Evolutionary conservation across 2,797 vertebrate genomes (phyloP), one percentile per base, ranked within the genome.

Genomic region (Austrolebias charrua): DNA sequence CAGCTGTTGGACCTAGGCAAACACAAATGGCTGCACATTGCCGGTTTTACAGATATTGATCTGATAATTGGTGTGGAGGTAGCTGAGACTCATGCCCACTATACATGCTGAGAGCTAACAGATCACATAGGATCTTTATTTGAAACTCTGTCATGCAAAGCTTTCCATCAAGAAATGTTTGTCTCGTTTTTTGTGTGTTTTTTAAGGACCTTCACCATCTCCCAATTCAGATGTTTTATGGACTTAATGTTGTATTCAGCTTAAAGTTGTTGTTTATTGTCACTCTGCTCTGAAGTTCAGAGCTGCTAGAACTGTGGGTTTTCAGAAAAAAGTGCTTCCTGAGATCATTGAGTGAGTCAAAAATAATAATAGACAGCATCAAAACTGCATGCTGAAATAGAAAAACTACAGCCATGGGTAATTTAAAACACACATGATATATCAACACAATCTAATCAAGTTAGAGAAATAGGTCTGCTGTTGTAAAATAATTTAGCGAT

Each of bases 251-350:
- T 19, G 10, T 31, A 31, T 57, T 45, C 29, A 31, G 3, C 15
- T 11, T 24, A 6, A 57, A 57, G 24, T 6, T 10, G 8, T 46
- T 33, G 18, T 12, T 28, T 16, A 4, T 44, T 28, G 14, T 57
- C 16, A 14, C 4, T 57, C 42, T 56, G 20, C 11, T 56, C 28
- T 5, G 38, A 15, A 16, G 45, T 46, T 12, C 55, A 45, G 43
- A 46, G 55, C 55, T 19, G 55, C 42, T 57, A 12, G 10, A 31
- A 46, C 43, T 4, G 31, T 20, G 46, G 20, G 18, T 10, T 48
- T 48, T 48, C 46, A 48, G 18, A 57, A 24, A 57, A 57, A 45
- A 29, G 11, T 57, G 16, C 28, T 46, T 46, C 43, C 28, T 14
- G 28, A 57, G 11, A 45, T 31, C 18, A 16, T 7, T 31, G 42